Evolutionary conservation across 2,888 invertebrate genomes (phyloP).

Genomic region (Zele albiditarsus): DNA sequence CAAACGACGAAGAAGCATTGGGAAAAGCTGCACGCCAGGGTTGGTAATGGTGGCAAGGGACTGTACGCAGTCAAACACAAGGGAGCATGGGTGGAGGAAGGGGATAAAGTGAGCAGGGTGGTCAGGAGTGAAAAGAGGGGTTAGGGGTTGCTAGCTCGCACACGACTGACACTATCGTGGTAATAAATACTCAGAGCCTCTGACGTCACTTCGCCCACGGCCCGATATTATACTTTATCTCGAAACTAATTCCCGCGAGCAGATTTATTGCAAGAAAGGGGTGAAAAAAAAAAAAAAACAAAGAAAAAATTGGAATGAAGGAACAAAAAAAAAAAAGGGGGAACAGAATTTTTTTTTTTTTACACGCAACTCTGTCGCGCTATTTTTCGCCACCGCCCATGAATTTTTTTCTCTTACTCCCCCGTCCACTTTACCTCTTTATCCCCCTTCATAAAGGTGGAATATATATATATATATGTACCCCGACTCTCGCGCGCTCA

Average conservation of each 20-base stretch:
- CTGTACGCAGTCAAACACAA: neutral
- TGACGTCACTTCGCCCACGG: conserved; percentile 71
- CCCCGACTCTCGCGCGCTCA: conserved; percentile 11
- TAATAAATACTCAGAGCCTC: conserved; percentile 72
- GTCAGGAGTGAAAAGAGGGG: conserved; percentile 22
- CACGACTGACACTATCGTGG: conserved; percentile 72
- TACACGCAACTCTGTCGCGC: conserved; percentile 22
- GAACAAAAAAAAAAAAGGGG: conserved; percentile 20
- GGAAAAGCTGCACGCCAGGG: conserved; percentile 12
- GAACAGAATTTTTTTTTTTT: conserved; percentile 6
- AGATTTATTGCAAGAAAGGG: conserved; percentile 72
- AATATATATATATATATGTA: conserved; percentile 6
- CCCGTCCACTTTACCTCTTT: neutral
- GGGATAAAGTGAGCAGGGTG: conserved; percentile 38
- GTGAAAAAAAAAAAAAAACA: conserved; percentile 62
- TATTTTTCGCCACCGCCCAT: conserved; percentile 35
- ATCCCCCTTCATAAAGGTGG: too few relatives aligned
- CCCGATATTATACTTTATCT: conserved; percentile 74
- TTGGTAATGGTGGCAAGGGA: neutral
- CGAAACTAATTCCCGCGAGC: conserved; percentile 73
- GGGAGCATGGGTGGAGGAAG: neutral
- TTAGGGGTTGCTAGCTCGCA: conserved; percentile 58
- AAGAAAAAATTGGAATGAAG: conserved; percentile 8
- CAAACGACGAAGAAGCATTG: conserved; percentile 35
- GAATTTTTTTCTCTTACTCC: neutral